Evolutionary conservation across 2,113 vertebrate species (phyloP), one percentile per base, ranked within the genome.

Genomic region (Dendrocopos noguchii): DNA sequence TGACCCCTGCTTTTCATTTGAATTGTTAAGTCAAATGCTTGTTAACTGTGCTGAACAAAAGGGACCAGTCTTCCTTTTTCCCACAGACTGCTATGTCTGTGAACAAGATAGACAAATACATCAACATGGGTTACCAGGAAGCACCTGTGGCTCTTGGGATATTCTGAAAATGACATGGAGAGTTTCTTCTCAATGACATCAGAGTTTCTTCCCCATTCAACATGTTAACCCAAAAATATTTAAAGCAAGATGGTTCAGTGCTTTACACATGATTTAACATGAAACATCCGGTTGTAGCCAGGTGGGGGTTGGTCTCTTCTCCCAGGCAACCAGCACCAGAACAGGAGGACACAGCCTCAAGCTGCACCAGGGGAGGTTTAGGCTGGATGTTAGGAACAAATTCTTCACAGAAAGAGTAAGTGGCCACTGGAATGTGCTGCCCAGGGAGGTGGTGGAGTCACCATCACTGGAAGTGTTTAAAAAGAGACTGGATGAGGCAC

Each of bases 131-230:
- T 18, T 27, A 80, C 14, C 12, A 60, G 15, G 7, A 84, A 79
- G 25, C 4, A 34, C 74, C 16, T 19, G 9, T 8, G 10, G 1
- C 1, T 67, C 74, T 61, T 2, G 1, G 8, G 4, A 65, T 79
- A 36, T 36, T 89, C 29, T 52, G 20, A 33, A 67, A 85, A 25
- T 6, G 25, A 67, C 8, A 19, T 0, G 22, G 15, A 72, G 31
- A 60, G 42, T 36, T 36, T 36, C 36, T 36, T 36, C 36, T 36
- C 36, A 36, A 36, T 36, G 36, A 36, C 36, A 80, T 78, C 4
- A n/a, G 12, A 66, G 14, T 36, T 80, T 60, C 15, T 34, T 7
- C 12, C 63, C n/a, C 19, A n/a, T 22, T 78, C 39, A 47, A 22
- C 10, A 15, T 68, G 65, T 29, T 19, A 77, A 5, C 31, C 16